phyloP scores from a whole-genome alignment of 2,113 vertebrate species.

The Coracopsis vasa region DNA sequence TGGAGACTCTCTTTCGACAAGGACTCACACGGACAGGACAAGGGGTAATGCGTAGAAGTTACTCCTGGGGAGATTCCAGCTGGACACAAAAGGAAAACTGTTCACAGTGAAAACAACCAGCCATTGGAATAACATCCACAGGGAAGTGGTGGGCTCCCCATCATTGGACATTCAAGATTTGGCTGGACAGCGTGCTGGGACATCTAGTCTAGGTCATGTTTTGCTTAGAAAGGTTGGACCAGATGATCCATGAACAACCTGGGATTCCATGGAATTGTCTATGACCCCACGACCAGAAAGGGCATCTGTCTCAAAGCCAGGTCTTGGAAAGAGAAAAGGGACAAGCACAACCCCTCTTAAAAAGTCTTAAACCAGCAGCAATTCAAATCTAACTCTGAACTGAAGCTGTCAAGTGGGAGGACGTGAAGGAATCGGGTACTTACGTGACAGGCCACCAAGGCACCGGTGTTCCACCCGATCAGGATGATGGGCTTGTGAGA shows the following conservation, averaged over 20 bases:
- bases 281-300: accelerated
- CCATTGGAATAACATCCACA: not conserved
- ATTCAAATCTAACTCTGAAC: not conserved
- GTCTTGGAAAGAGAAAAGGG: not conserved
- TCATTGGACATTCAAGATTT: not conserved
- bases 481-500: constrained; percentile 94
- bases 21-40: not conserved
- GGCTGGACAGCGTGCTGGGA: not conserved
- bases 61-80: not conserved
- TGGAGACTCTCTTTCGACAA: not conserved
- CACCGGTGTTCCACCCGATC: constrained; percentile 95
- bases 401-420: not conserved
- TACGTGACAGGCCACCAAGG: constrained; percentile 94
- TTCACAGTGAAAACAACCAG: not conserved
- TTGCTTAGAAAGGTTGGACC: not conserved
- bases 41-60: not conserved
- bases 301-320: not conserved
- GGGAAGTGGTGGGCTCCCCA: not conserved
- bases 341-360: not conserved
- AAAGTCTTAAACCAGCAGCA: accelerated
- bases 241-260: not conserved
- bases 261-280: not conserved
- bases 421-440: constrained; percentile 22
- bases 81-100: not conserved
- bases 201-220: not conserved